Conservation (phyloP, 2,888 invertebrate species). For the Smittia aterrima region DNA sequence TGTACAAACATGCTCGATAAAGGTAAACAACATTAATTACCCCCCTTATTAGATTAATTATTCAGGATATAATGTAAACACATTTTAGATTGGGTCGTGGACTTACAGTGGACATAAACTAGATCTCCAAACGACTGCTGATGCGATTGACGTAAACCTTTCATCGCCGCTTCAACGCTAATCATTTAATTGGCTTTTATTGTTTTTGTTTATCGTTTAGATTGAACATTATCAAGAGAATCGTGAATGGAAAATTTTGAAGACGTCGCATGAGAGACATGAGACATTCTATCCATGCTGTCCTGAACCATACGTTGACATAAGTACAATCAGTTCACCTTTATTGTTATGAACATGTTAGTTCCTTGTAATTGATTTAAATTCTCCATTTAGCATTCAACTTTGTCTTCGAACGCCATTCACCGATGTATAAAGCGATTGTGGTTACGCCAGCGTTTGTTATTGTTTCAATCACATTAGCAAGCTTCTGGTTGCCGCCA, state of each 20-base stretch:
- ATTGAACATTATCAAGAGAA: conserved; percentile 44
- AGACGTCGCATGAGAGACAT: conserved; percentile 50
- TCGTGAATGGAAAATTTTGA: conserved; percentile 53
- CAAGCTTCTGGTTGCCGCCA: conserved; percentile 65
- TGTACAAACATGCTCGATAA: conserved; percentile 63
- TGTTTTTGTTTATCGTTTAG: neutral
- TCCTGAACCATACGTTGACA: conserved; percentile 57
- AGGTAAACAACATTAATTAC: conserved; percentile 52
- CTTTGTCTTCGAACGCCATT: conserved; percentile 57
- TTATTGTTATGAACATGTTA: neutral
- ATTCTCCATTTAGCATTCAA: conserved; percentile 58
- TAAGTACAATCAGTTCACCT: conserved; percentile 46
- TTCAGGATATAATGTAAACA: no score
- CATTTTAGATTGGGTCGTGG: conserved; percentile 62
- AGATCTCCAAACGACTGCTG: conserved; percentile 52
- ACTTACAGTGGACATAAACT: conserved; percentile 63
- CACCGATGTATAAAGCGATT: conserved; percentile 61
- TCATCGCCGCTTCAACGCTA: neutral
- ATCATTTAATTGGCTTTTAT: neutral
- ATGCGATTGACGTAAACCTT: conserved; percentile 29
- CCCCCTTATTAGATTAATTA: no score
- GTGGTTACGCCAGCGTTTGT: conserved; percentile 64
- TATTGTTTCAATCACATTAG: conserved; percentile 60
- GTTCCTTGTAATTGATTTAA: conserved; percentile 54
- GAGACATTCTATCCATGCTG: conserved; percentile 58